phyloP scores from a whole-genome alignment of 1,140 invertebrate genomes.

The Cydia splendana region DNA sequence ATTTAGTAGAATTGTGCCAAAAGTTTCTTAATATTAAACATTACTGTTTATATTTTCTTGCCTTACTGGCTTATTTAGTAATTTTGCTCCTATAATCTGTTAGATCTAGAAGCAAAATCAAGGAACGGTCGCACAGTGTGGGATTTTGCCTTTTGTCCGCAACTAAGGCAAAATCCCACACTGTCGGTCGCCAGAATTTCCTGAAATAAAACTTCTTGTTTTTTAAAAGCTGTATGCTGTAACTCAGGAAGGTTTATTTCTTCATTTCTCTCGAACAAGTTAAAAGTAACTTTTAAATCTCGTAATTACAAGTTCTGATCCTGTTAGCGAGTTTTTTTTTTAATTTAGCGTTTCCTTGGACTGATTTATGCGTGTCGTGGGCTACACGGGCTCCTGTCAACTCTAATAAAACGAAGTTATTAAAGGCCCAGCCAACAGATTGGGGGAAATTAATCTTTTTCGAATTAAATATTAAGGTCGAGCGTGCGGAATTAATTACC shows the following conservation, averaged over 20 bases:
- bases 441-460: background rate
- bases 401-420: slow-evolving; percentile 23
- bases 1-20: background rate
- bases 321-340: slow-evolving; percentile 9
- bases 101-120: background rate
- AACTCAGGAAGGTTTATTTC: background rate
- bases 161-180: too few species aligned
- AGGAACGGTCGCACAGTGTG: background rate
- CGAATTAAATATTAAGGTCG: background rate
- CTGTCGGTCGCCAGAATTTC: background rate
- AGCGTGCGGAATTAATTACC: background rate
- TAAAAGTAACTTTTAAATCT: slow-evolving; percentile 23
- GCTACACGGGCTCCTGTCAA: background rate
- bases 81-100: background rate
- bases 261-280: background rate
- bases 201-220: background rate
- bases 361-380: slow-evolving; percentile 2
- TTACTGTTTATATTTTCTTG: background rate
- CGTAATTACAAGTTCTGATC: slow-evolving; percentile 21
- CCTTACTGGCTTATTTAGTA: background rate
- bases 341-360: slow-evolving; percentile 6
- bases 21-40: background rate
- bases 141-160: too few species aligned
- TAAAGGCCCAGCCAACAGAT: slow-evolving; percentile 10
- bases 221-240: background rate